Percentiles rank a stretch among this genome's conserved stretches.
Conservation (phyloP, 1,140 invertebrate species). For the Habropoda laboriosa region DNA sequence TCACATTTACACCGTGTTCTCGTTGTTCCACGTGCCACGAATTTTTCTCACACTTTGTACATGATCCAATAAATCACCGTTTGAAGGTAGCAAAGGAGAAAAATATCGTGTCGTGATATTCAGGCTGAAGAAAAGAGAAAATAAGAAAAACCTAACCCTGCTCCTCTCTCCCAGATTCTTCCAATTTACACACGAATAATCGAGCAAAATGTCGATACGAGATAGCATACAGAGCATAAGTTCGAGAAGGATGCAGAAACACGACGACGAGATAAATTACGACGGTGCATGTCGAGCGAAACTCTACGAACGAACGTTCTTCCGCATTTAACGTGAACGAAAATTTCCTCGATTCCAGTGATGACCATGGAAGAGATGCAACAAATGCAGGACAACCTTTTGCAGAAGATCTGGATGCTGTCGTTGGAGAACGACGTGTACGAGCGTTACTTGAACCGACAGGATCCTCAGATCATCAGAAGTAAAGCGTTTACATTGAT, state of each 20-base stretch:
- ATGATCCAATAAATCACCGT: slow-evolving; percentile 18
- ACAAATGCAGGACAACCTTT: slow-evolving; percentile 52
- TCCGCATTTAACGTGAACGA: neutral
- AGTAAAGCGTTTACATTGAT: too few relatives aligned
- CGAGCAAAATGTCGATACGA: slow-evolving; percentile 18
- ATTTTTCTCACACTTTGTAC: slow-evolving; percentile 38
- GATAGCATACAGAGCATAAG: slow-evolving; percentile 28
- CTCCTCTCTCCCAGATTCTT: neutral
- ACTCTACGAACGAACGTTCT: neutral
- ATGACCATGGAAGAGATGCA: slow-evolving; percentile 65
- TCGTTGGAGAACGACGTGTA: slow-evolving; percentile 74
- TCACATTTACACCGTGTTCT: neutral
- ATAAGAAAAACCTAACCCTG: neutral
- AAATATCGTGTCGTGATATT: neutral
- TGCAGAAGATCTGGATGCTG: slow-evolving; percentile 60
- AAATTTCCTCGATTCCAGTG: slow-evolving; percentile 38
- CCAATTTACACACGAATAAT: slow-evolving; percentile 6
- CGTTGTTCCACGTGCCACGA: neutral
- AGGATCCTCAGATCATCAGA: slow-evolving; percentile 63
- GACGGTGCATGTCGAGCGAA: neutral
- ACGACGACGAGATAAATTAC: neutral
- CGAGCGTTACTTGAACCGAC: slow-evolving; percentile 65
- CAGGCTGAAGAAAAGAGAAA: neutral
- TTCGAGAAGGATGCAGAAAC: neutral
- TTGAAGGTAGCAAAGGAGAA: slow-evolving; percentile 22